phyloP scores from a whole-genome alignment of 37 sponge, comb jelly and placozoan species.

The Agelas oroides region DNA sequence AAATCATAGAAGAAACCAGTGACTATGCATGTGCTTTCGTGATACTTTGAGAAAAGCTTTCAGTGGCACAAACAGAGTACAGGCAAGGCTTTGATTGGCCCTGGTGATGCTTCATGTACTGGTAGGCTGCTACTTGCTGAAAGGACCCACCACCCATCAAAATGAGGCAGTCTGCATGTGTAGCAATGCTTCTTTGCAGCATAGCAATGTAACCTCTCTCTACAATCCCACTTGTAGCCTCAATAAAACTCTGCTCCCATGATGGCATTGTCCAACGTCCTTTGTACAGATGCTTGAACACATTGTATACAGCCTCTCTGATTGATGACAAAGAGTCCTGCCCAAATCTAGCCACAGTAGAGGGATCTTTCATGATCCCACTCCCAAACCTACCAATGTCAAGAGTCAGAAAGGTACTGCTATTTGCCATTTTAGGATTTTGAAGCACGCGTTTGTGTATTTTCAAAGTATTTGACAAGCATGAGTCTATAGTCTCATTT shows the following conservation, averaged over 20 bases:
- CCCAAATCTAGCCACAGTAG: neutral
- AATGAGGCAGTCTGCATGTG: slow-evolving; percentile 31
- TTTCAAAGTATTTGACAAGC: slow-evolving; percentile 9
- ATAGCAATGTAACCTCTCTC: slow-evolving; percentile 48
- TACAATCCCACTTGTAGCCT: slow-evolving; percentile 18
- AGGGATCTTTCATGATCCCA: slow-evolving; percentile 15
- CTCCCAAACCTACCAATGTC: slow-evolving; percentile 45
- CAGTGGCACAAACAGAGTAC: slow-evolving; percentile 21
- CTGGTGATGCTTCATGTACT: slow-evolving; percentile 22
- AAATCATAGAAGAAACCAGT: no score
- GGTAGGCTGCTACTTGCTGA: slow-evolving; percentile 40
- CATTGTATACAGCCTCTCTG: neutral
- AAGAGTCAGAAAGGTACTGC: slow-evolving; percentile 11
- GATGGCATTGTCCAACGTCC: neutral
- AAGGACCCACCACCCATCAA: slow-evolving; percentile 53
- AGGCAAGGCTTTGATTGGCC: slow-evolving; percentile 23
- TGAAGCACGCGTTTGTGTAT: neutral
- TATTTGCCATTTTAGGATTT: neutral
- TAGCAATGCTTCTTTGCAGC: slow-evolving; percentile 39
- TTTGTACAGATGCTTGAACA: slow-evolving; percentile 6
- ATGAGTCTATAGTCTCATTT: slow-evolving; percentile 18
- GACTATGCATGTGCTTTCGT: neutral
- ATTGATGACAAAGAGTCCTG: slow-evolving; percentile 21
- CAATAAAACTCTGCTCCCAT: slow-evolving; percentile 35
- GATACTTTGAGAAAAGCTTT: slow-evolving; percentile 1